These are phyloP conservation scores for Chelonia mydas DNA, from an alignment of 2,797 vertebrate genomes.

Conservation along the genomic window DNA sequence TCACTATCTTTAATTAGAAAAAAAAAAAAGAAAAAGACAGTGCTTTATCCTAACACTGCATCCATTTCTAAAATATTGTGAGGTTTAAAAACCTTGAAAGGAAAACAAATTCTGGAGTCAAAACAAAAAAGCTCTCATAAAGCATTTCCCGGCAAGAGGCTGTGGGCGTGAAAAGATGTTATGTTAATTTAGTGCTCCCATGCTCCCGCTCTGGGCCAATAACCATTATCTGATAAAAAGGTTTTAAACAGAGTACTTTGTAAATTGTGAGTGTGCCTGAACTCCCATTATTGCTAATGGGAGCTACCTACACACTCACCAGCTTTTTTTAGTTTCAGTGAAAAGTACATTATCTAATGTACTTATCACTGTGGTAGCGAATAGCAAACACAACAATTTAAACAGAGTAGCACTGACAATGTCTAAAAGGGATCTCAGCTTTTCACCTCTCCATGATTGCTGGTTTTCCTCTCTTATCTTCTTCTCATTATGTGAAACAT, in stretches of 20 bases:
- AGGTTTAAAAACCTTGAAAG: neutral
- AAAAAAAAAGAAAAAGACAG: neutral
- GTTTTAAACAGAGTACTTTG: slow-evolving; percentile 35
- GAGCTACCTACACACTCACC: slow-evolving; percentile 25
- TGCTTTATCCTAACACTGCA: neutral
- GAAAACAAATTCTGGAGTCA: neutral
- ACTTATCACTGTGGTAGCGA: slow-evolving; percentile 56
- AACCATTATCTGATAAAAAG: slow-evolving; percentile 27
- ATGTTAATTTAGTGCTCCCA: neutral
- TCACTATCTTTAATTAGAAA: neutral
- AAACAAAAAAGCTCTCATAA: neutral
- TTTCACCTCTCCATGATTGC: neutral
- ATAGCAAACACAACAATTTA: slow-evolving; percentile 33
- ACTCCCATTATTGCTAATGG: slow-evolving; percentile 47
- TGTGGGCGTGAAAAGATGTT: neutral
- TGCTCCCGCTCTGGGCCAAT: neutral
- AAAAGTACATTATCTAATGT: slow-evolving; percentile 60
- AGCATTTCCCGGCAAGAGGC: neutral
- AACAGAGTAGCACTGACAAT: slow-evolving; percentile 28
- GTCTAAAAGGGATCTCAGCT: slow-evolving; percentile 17
- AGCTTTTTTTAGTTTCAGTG: slow-evolving; percentile 14
- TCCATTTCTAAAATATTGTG: neutral
- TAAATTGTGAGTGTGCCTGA: neutral
- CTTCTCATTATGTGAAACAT: neutral
- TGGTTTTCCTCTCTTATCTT: neutral